phyloP scores from a whole-genome alignment of 2,888 invertebrate genomes.

The Nebria salina region DNA sequence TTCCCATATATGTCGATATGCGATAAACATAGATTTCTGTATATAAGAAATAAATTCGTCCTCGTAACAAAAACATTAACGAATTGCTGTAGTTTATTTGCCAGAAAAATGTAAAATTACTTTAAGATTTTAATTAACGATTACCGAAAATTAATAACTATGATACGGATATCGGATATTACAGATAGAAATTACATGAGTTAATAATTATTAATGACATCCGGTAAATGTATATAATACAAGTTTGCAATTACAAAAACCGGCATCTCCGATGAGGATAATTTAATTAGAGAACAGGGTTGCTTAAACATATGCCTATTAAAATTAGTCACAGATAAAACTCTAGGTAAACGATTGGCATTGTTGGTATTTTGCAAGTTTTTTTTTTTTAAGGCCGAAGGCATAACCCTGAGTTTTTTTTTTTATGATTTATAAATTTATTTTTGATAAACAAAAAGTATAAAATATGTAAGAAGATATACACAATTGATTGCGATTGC shows the following conservation, averaged over 20 bases:
- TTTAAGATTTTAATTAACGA: constrained; percentile 32
- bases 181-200: constrained; percentile 24
- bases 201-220: constrained; percentile 44
- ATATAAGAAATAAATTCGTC: not conserved
- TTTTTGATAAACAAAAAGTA: too few species aligned
- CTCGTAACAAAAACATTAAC: not conserved
- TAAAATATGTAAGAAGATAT: too few species aligned
- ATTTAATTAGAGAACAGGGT: constrained; percentile 11
- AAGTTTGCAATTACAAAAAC: constrained; percentile 7
- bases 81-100: not conserved
- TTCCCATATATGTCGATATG: not conserved
- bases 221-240: constrained; percentile 8
- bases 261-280: constrained; percentile 11
- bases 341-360: not conserved
- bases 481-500: too few species aligned
- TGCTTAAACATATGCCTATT: not conserved
- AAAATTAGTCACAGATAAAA: not conserved
- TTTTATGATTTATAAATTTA: not conserved
- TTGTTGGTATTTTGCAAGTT: constrained; percentile 14
- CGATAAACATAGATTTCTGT: not conserved
- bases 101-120: constrained; percentile 22
- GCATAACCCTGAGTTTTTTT: not conserved
- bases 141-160: constrained; percentile 32
- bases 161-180: constrained; percentile 38
- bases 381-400: not conserved